Evolutionary conservation across 2,888 invertebrate genomes (phyloP), one percentile per base, ranked within the genome.

Genomic region (Morpho deidamia): DNA sequence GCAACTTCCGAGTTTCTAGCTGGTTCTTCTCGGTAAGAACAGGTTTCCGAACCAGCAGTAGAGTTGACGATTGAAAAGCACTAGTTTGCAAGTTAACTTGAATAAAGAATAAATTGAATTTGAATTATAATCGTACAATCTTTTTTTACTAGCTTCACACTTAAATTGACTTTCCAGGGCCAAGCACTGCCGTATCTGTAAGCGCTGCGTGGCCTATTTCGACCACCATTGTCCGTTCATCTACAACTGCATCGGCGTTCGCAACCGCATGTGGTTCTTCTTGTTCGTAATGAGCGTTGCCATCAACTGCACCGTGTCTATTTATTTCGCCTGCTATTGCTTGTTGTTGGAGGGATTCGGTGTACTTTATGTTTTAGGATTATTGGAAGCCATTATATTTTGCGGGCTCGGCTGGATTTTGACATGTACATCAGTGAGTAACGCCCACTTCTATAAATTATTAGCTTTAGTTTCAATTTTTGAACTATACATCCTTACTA

Each of bases 201-300:
- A 97, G 75, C 92, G 96, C 54, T 96, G 96, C 72, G 95, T 96
- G 2, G 93, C 94, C 0, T 96, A 97, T 76, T 97, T 97, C 72
- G 97, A 98, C 77, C 97, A 98, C 81, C 97, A 98, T 77, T 98
- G 98, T 76, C 97, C 97, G 0, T 98, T 97, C 76, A 97, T 98
- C 67, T 96, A 97, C 83, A 98, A 98, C 78, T 98, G 98, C 78
- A 96, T 98, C 11, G 98, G 98, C 1, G 90, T 97, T 39, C 92
- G 95, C 57, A 98, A 98, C 83, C 93, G 97, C 70, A 95, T 96
- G 91, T 97, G 97, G 97, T 97, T 97, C 88, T 95, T 96, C 76
- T 82, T 96, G 52, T 97, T 97, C 76, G 96, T 97, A 1, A 92
- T 95, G 91, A 95, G 95, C 68, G 94, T 97, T 34, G 96, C 96